A percentile compares a stretch with the other conserved stretches of the same genome.
These are phyloP conservation scores for Rhinoderma darwinii DNA, from an alignment of 2,113 vertebrate genomes.

Conservation along the genomic window DNA sequence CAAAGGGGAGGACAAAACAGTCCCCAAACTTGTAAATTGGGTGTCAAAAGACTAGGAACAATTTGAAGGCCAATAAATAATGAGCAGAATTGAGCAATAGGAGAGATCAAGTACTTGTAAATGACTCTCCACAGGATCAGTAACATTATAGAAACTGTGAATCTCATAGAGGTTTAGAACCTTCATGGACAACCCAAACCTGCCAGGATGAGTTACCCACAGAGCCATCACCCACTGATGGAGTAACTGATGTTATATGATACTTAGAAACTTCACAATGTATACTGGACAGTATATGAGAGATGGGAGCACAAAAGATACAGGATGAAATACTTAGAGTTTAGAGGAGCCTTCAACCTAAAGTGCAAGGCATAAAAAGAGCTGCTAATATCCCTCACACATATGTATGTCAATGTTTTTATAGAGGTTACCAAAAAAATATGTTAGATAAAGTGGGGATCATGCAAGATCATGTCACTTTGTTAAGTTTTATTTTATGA, in stretches of 20 bases:
- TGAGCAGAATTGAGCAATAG: slow-evolving; percentile 66
- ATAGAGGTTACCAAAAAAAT: neutral
- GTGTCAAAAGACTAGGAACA: slow-evolving; percentile 78
- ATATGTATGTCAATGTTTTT: neutral
- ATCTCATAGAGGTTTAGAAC: neutral
- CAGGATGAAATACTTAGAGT: neutral
- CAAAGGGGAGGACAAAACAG: slow-evolving; percentile 74
- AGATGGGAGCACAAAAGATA: neutral
- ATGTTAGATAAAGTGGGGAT: neutral
- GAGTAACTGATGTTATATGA: neutral
- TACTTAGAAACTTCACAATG: neutral
- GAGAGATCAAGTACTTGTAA: slow-evolving; percentile 56
- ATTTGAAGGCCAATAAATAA: slow-evolving; percentile 82
- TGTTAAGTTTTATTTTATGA: neutral
- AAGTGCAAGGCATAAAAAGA: neutral
- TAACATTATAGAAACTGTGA: neutral
- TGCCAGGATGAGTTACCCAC: neutral
- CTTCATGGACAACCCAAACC: neutral
- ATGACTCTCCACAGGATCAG: slow-evolving; percentile 30
- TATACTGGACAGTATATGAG: neutral
- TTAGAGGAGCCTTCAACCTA: neutral
- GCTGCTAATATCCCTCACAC: neutral
- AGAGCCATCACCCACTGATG: neutral
- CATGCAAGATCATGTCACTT: neutral
- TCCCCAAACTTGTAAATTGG: slow-evolving; percentile 80